phyloP scores from a whole-genome alignment of 1,140 invertebrate species.

The Potamilus streckersoni region DNA sequence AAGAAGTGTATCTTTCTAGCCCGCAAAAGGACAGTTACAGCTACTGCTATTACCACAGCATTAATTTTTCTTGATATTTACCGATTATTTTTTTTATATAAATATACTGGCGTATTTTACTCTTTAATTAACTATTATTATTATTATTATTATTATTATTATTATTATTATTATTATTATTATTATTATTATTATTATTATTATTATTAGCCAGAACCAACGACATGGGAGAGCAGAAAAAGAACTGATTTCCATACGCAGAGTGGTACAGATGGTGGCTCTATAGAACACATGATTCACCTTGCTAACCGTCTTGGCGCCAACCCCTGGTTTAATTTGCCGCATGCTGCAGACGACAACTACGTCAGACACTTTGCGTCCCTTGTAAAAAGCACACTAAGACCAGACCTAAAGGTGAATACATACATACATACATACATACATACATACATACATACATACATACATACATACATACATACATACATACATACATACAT shows the following conservation, averaged over 20 bases:
- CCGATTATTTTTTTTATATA: too few species aligned
- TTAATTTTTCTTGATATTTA: too few species aligned
- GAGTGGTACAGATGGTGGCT: conserved; percentile 32
- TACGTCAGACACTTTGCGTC: conserved; percentile 43
- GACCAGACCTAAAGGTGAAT: conserved; percentile 47
- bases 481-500: too few species aligned
- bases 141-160: background rate
- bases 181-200: background rate
- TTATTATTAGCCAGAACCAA: conserved; percentile 40
- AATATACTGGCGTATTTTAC: too few species aligned
- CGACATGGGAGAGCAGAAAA: conserved; percentile 41
- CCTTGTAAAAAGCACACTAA: conserved; percentile 31
- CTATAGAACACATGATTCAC: conserved; percentile 46
- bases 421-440: too few species aligned
- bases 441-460: too few species aligned
- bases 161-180: background rate
- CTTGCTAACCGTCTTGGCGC: conserved; percentile 42
- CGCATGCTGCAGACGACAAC: conserved; percentile 51
- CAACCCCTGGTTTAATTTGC: conserved; percentile 52
- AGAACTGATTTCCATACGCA: conserved; percentile 37
- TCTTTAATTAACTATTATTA: background rate
- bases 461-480: too few species aligned
- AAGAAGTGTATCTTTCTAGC: too few species aligned
- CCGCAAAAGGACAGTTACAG: too few species aligned
- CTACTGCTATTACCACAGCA: too few species aligned